Evolutionary conservation across 2,888 invertebrate genomes (phyloP).

Genomic region (Mythimna albipuncta): DNA sequence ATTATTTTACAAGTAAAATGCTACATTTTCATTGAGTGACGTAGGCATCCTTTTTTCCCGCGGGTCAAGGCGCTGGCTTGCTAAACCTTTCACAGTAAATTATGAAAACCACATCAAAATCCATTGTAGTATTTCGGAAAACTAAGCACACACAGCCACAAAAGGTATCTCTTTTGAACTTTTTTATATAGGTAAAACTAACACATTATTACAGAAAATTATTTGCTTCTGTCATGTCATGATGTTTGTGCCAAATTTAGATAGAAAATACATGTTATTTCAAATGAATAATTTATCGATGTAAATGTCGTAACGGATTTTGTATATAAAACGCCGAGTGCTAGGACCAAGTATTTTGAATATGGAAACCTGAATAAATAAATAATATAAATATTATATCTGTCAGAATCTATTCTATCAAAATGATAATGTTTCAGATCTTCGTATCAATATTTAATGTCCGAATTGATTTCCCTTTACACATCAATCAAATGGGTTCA

Average conservation of each 20-base stretch:
- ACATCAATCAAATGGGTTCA: neutral
- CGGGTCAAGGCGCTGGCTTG: too few relatives aligned
- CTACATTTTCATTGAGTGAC: too few relatives aligned
- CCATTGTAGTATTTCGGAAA: too few relatives aligned
- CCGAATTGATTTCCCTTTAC: neutral
- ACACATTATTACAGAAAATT: slow-evolving; percentile 2
- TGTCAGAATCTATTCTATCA: neutral
- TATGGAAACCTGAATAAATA: neutral
- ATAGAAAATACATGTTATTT: neutral
- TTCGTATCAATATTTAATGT: neutral
- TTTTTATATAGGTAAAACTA: neutral
- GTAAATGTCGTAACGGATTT: neutral
- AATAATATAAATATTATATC: neutral
- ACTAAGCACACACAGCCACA: neutral
- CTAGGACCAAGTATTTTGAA: neutral
- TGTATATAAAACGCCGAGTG: neutral
- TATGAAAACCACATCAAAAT: too few relatives aligned
- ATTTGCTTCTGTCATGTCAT: neutral
- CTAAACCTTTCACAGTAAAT: too few relatives aligned
- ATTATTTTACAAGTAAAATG: too few relatives aligned
- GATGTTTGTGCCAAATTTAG: neutral
- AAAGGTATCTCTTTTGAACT: neutral
- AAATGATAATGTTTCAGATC: slow-evolving; percentile 2
- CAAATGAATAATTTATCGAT: slow-evolving; percentile 21
- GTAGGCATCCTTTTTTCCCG: too few relatives aligned